Evolutionary conservation across 2,797 vertebrate genomes (phyloP), one percentile per base, ranked within the genome.

Genomic region (Sebastes diploproa): DNA sequence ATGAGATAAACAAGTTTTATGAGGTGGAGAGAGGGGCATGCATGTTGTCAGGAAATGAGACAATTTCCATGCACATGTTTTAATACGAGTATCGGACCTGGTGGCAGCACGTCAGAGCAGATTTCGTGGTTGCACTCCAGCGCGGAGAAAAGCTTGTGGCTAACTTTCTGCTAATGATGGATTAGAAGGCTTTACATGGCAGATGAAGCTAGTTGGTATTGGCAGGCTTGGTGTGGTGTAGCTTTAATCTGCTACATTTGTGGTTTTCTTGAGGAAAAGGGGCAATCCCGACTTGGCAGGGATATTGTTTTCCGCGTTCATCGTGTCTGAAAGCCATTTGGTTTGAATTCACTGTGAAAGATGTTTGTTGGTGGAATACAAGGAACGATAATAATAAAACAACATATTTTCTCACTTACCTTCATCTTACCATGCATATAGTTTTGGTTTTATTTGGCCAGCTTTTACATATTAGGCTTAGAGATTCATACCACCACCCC

Each of bases 1-100:
- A 88, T 89, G 86, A 91, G 87, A 91, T 91, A 86, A 93, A 92
- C 86, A 90, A 91, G 74, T 90, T 93, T 92, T 88, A 90, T 36
- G 77, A 86, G 84, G 79, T 82, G 65, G 80, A 77, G 73, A 65
- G 58, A 73, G 18, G 64, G 58, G 66, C 70, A 27, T 36, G 25
- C 27, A 22, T 69, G 75, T 85, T 90, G 82, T 87, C 75, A 85
- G 91, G 87, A 91, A 91, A 68, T 67, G 72, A 84, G 83, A 67
- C 23, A 6, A 55, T 82, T 84, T 68, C 67, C 61, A 80, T 18
- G 6, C 32, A 32, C 32, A 68, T 56, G 80, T 77, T 82, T 70
- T 36, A 50, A 20, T 61, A 66, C 7, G 65, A 76, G 34, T 67
- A 74, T 79, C 22, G 10, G 85, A 81, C 70, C 58, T 72, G 81